These are phyloP conservation scores for Campylomormyrus numenius DNA, from an alignment of 2,113 vertebrate species.

Conservation along the genomic window DNA sequence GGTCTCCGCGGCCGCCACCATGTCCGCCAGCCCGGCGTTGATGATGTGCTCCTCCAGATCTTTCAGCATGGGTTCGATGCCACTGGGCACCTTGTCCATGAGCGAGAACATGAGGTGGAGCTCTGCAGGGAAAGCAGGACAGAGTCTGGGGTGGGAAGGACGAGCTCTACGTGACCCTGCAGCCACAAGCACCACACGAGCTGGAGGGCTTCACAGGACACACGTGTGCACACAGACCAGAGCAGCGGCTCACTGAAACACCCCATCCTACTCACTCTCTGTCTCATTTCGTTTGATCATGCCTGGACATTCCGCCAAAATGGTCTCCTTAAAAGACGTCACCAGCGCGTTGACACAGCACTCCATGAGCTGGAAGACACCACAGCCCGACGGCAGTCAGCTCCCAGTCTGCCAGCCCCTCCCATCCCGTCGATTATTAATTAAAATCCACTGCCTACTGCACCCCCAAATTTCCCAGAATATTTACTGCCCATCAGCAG, in stretches of 20 bases:
- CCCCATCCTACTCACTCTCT: conserved; percentile 84
- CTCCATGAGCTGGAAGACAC: conserved; percentile 81
- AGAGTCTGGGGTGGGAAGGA: background rate
- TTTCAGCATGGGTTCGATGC: conserved; percentile 97
- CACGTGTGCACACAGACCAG: background rate
- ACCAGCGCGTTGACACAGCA: conserved; percentile 97
- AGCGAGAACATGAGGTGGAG: conserved; percentile 97
- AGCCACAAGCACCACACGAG: background rate
- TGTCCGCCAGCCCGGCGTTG: conserved; percentile 93
- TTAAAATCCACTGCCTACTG: background rate
- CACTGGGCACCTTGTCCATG: conserved; percentile 97
- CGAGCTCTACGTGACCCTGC: background rate
- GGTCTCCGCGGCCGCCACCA: conserved; percentile 96
- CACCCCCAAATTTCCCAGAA: background rate
- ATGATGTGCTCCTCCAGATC: conserved; percentile 99
- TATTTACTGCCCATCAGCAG: background rate
- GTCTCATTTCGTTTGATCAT: conserved; percentile 99
- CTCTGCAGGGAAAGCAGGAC: conserved; percentile 53
- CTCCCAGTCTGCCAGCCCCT: background rate
- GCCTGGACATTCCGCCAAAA: conserved; percentile 96
- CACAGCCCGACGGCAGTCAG: background rate
- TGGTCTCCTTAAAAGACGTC: conserved; percentile 97
- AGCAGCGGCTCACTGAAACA: background rate
- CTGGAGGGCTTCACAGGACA: background rate
- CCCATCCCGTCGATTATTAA: background rate